phyloP scores from a whole-genome alignment of 2,113 vertebrate genomes.

The Trinectes maculatus region DNA sequence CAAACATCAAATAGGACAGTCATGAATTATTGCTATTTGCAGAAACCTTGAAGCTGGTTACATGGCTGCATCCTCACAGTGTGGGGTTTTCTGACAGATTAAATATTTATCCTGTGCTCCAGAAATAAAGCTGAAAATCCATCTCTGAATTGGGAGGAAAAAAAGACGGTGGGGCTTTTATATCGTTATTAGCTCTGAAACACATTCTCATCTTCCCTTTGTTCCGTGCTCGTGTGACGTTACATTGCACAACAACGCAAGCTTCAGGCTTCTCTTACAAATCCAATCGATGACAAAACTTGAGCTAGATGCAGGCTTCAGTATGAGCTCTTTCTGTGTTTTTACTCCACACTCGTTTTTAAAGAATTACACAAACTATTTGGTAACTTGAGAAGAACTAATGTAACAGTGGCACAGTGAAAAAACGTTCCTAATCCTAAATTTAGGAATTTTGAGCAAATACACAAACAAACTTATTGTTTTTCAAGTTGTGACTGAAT shows the following conservation, averaged over 20 bases:
- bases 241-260: slow-evolving; percentile 1
- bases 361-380: neutral
- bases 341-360: neutral
- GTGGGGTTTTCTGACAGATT: slow-evolving; percentile 61
- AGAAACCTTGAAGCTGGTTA: slow-evolving; percentile 50
- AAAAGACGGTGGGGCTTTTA: slow-evolving; percentile 21
- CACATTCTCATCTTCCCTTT: slow-evolving; percentile 28
- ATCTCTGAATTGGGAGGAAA: slow-evolving; percentile 60
- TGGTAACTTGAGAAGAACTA: neutral
- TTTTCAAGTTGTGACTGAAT: too few species aligned
- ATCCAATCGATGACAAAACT: slow-evolving; percentile 15
- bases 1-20: slow-evolving; percentile 30
- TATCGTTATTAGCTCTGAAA: slow-evolving; percentile 26
- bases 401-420: neutral
- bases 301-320: neutral
- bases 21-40: slow-evolving; percentile 47
- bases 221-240: slow-evolving; percentile 10
- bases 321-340: neutral
- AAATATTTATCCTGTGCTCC: slow-evolving; percentile 78
- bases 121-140: slow-evolving; percentile 70
- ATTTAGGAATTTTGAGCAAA: too few species aligned
- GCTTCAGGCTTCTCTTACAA: slow-evolving; percentile 23
- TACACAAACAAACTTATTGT: too few species aligned
- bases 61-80: slow-evolving; percentile 53
- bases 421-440: too few species aligned